Evolutionary conservation across 2,797 vertebrate genomes (phyloP).

Genomic region (Geotrypetes seraphini): DNA sequence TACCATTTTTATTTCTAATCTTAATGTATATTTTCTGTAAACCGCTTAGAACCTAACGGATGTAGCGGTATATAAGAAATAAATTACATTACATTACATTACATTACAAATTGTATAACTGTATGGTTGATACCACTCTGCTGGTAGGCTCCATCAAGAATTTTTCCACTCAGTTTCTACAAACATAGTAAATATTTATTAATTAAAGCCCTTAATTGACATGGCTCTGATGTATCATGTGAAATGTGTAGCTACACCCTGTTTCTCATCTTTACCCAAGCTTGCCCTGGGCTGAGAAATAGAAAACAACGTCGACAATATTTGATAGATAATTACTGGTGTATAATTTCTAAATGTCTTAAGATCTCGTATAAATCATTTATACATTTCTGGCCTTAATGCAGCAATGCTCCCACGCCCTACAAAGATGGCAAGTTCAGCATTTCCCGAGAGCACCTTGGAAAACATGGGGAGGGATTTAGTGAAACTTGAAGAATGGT

Average conservation of each 20-base stretch:
- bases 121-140: not conserved
- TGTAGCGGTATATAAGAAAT: no score
- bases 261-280: not conserved
- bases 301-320: not conserved
- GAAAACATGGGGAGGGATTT: no score
- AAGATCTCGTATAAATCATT: not conserved
- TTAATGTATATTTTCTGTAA: no score
- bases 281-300: not conserved
- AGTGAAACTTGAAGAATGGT: no score
- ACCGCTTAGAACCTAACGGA: no score
- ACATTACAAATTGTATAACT: not conserved
- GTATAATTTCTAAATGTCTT: not conserved
- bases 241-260: not conserved
- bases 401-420: not conserved
- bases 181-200: not conserved
- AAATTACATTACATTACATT: no score
- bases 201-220: not conserved
- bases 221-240: rapidly evolving
- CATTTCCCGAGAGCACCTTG: no score
- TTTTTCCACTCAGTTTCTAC: not conserved
- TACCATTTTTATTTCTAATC: no score
- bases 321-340: not conserved
- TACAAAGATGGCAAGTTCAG: not conserved
- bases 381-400: not conserved
- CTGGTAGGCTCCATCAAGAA: not conserved